Evolutionary conservation across 2,888 invertebrate species (phyloP), one percentile per base, ranked within the genome.

Genomic region (Microctonus hyperodae): DNA sequence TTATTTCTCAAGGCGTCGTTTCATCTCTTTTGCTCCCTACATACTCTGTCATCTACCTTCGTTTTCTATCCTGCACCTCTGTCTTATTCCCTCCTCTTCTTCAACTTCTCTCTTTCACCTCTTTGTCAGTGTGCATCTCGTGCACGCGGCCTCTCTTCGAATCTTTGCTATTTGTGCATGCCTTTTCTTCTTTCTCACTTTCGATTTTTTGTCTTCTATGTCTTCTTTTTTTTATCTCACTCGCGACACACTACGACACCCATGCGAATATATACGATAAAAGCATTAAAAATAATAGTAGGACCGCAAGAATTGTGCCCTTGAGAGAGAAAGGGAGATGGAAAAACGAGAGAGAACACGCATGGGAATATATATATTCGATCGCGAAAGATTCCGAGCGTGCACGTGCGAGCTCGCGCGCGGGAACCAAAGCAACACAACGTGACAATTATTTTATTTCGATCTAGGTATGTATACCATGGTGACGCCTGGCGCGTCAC

Each of bases 1-100:
- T 80, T 80, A 78, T 79, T 79, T 75, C 72, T 71, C 71, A 75
- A 44, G 44, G 76, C 71, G 74, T 70, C 71, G 70, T 71, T 40
- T 31, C 55, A 76, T 71, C 73, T 70, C 71, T 69, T 70, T 67
- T 53, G 55, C 69, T 57, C 66, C 61, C 68, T 62, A 58, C 55
- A 63, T 51, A 58, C 35, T 65, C 48, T 28, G 48, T n/a, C 40
- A 37, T 37, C 37, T n/a, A 37, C 37, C 37, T 37, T 37, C n/a
- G 63, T 58, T 50, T 61, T 51, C 67, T 40, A n/a, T n/a, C n/a
- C n/a, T n/a, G n/a, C n/a, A n/a, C n/a, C 35, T 65, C 48, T 28
- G 48, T 16, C 33, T 7, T 28, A 5, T 56, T 40, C 50, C n/a
- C 51, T 33, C 51, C 53, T 63, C 56, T 68, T 58, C 56, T 58